phyloP scores from a whole-genome alignment of 2,113 vertebrate species.

The Scatophagus argus region DNA sequence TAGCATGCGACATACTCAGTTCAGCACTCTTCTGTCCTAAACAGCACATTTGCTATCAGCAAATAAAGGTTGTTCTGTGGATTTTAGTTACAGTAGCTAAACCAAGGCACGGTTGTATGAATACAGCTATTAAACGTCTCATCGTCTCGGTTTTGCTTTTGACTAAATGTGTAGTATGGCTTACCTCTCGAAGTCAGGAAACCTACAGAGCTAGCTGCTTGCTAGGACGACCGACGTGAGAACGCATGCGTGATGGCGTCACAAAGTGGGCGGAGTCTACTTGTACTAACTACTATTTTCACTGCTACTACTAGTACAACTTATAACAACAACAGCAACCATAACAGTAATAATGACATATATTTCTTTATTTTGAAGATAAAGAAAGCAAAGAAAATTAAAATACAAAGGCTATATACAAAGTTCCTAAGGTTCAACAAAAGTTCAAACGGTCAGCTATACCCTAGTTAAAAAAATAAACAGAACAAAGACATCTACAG shows the following conservation, averaged over 20 bases:
- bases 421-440: neutral
- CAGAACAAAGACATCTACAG: neutral
- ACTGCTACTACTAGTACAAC: neutral
- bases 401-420: no score
- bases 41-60: neutral
- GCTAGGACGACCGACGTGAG: neutral
- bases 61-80: neutral
- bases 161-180: neutral
- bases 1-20: neutral
- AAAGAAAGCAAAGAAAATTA: neutral
- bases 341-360: neutral
- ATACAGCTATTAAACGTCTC: neutral
- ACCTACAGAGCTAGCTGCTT: neutral
- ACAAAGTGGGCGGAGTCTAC: accelerated
- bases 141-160: neutral
- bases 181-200: constrained; percentile 48
- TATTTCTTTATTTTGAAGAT: neutral
- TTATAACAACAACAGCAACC: neutral
- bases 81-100: neutral
- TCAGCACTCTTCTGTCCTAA: neutral
- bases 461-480: neutral
- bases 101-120: no score
- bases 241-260: constrained; percentile 48
- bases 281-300: no score
- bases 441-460: neutral